Conservation (phyloP, 2,888 invertebrate genomes). For the Leucophenga montana region DNA sequence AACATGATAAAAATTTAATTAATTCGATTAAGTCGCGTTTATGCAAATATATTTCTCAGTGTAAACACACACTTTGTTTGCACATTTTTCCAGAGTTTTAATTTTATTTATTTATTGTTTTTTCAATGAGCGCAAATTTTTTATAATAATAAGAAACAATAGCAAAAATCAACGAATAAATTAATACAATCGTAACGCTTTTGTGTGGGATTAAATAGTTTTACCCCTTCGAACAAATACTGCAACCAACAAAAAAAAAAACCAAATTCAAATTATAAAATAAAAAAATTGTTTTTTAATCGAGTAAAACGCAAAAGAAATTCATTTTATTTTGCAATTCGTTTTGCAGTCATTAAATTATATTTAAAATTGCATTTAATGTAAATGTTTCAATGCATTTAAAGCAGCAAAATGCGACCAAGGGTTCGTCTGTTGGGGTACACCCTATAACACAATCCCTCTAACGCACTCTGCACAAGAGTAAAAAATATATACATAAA, state of each 20-base stretch:
- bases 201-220: constrained; percentile 26
- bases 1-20: constrained; percentile 54
- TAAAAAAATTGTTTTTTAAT: no score
- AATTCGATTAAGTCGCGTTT: constrained; percentile 53
- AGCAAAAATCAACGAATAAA: background rate
- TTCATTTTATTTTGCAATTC: background rate
- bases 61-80: background rate
- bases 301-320: background rate
- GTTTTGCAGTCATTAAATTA: no score
- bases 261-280: no score
- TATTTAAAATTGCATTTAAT: no score
- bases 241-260: no score
- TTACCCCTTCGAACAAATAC: background rate
- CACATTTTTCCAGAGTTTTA: constrained; percentile 12
- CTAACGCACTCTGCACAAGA: no score
- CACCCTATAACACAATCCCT: no score
- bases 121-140: background rate
- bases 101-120: constrained; percentile 10
- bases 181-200: background rate
- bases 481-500: no score
- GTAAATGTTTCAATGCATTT: no score
- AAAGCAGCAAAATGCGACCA: no score
- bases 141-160: constrained; percentile 6
- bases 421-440: no score
- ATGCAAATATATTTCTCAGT: constrained; percentile 1